Conservation (phyloP, 2,113 vertebrate species). For the Cichladusa arquata region DNA sequence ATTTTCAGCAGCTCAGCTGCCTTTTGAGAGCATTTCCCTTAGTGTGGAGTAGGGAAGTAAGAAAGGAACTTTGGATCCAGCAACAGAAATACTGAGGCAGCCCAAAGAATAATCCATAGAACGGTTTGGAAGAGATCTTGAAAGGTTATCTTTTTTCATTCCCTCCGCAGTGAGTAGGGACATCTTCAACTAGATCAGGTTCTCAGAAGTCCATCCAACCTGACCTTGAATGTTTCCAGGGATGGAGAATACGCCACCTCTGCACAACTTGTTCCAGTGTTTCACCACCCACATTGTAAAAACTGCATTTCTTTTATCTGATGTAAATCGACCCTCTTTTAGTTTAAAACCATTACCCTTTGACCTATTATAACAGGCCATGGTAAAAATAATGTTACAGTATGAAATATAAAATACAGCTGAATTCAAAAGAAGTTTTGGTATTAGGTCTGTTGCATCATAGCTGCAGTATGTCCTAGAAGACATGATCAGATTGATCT, state of each 20-base stretch:
- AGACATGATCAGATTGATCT: not conserved
- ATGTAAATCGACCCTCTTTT: not conserved
- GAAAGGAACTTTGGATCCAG: not conserved
- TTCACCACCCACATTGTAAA: not conserved
- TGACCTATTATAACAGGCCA: not conserved
- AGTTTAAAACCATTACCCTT: not conserved
- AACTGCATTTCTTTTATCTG: accelerated
- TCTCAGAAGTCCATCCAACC: not conserved
- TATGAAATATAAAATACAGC: not conserved
- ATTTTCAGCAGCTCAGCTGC: not conserved
- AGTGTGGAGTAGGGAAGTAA: not conserved
- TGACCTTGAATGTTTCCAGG: not conserved
- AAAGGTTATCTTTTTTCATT: not conserved
- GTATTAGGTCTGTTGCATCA: not conserved
- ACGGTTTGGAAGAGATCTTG: not conserved
- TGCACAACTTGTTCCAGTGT: not conserved
- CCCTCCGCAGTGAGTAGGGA: not conserved
- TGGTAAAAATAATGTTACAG: not conserved
- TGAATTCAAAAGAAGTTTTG: not conserved
- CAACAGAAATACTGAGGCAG: not conserved
- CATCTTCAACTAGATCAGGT: not conserved
- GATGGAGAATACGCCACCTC: not conserved
- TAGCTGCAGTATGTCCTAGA: not conserved
- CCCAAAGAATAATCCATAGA: not conserved
- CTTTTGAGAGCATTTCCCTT: not conserved